Conservation (phyloP, 1,140 invertebrate genomes). For the Trissolcus basalis region DNA sequence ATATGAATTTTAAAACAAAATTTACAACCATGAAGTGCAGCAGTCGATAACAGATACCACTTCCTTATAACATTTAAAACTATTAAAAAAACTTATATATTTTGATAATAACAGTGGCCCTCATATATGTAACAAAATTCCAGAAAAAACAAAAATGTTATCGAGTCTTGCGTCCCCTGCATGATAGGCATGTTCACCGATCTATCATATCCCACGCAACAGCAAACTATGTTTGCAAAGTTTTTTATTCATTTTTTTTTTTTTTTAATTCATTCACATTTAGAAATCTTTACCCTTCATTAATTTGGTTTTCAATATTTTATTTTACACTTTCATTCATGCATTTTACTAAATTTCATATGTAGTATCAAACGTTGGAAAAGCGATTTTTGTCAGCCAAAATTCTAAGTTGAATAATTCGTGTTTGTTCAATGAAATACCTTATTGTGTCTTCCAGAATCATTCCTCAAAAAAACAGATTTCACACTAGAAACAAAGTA, state of each 20-base stretch:
- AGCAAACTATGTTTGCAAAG: no score
- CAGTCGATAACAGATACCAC: no score
- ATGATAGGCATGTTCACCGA: conserved; percentile 54
- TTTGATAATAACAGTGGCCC: no score
- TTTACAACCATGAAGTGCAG: no score
- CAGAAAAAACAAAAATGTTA: conserved; percentile 18
- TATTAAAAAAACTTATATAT: no score
- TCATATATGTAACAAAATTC: neutral
- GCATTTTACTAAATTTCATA: conserved; percentile 25
- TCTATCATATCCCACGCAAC: conserved; percentile 4
- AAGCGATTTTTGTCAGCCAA: no score
- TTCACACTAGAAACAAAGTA: conserved; percentile 13
- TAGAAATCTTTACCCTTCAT: neutral
- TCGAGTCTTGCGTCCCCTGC: conserved; percentile 44
- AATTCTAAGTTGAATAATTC: conserved; percentile 9
- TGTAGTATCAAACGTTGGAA: no score
- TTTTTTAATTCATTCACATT: neutral
- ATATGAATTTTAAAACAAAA: no score
- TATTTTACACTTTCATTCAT: conserved; percentile 1
- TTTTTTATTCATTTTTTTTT: neutral
- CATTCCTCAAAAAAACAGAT: conserved; percentile 30
- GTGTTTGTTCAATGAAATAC: no score
- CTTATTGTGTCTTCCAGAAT: conserved; percentile 50
- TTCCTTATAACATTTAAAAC: no score
- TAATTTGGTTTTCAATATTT: neutral